phyloP scores from a whole-genome alignment of 1,140 invertebrate species.

The Dreissena rostriformis region DNA sequence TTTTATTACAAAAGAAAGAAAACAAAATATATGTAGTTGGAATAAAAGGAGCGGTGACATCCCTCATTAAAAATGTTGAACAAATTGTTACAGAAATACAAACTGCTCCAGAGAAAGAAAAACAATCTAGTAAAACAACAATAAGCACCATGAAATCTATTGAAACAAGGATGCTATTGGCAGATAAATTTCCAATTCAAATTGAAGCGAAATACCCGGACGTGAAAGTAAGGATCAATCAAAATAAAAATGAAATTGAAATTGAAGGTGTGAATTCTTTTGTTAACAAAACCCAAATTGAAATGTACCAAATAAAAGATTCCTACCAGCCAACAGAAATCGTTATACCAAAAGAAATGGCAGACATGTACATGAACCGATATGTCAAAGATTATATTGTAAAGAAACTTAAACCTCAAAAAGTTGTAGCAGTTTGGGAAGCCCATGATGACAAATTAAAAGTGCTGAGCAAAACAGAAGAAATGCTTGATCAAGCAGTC shows the following conservation, averaged over 20 bases:
- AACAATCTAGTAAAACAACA: slow-evolving; percentile 17
- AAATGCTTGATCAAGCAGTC: neutral
- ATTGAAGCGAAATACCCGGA: slow-evolving; percentile 4
- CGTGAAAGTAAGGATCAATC: slow-evolving; percentile 26
- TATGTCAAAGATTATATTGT: slow-evolving; percentile 26
- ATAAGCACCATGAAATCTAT: slow-evolving; percentile 5
- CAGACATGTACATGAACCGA: neutral
- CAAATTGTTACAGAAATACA: slow-evolving; percentile 23
- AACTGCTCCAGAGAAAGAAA: slow-evolving; percentile 26
- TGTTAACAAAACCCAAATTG: slow-evolving; percentile 17
- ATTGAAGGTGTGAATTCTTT: slow-evolving; percentile 18
- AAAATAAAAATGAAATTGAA: slow-evolving; percentile 26
- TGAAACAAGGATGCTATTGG: slow-evolving; percentile 41
- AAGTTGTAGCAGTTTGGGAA: slow-evolving; percentile 29
- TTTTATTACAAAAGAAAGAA: slow-evolving; percentile 33
- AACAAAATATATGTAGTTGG: slow-evolving; percentile 28
- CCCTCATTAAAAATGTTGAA: neutral
- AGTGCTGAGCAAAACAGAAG: slow-evolving; percentile 2
- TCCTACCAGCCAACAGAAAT: neutral
- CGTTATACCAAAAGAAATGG: neutral
- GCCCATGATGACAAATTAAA: neutral
- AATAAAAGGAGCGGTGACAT: neutral
- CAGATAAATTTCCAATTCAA: slow-evolving; percentile 26
- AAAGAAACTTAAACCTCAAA: slow-evolving; percentile 22
- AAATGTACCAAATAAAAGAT: slow-evolving; percentile 20